Percentiles rank a stretch among this genome's conserved stretches.
Conservation (phyloP, 2,113 vertebrate species). For the Gymnorhina tibicen region DNA sequence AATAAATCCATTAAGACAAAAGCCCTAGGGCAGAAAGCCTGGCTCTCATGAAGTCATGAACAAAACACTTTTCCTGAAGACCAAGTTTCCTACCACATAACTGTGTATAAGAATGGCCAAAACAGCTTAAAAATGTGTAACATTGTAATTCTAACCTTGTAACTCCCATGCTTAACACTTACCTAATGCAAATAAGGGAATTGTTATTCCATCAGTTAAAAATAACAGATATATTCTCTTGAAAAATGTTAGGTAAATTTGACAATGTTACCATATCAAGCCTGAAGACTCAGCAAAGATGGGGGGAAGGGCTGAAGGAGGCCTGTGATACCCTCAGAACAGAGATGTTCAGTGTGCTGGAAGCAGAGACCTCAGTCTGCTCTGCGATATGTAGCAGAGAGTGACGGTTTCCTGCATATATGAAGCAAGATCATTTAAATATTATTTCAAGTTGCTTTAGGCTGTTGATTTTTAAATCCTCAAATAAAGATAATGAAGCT, state of each 20-base stretch:
- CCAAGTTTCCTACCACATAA: not conserved
- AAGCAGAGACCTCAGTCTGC: not conserved
- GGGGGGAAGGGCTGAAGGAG: not conserved
- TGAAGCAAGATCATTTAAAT: not conserved
- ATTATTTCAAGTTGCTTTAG: not conserved
- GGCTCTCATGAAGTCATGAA: fast-evolving
- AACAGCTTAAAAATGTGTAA: not conserved
- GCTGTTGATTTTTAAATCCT: not conserved
- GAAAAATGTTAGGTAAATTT: not conserved
- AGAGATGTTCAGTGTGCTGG: not conserved
- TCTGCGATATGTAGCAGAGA: not conserved
- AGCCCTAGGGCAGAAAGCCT: not conserved
- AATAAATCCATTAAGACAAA: conserved; percentile 14
- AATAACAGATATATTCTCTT: not conserved
- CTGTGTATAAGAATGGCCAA: fast-evolving
- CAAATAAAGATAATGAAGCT: not conserved
- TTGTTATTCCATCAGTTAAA: not conserved
- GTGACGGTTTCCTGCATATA: not conserved
- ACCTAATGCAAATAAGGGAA: not conserved
- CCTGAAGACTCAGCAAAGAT: not conserved
- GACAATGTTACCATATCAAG: not conserved
- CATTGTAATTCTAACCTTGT: not conserved
- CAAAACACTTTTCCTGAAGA: not conserved
- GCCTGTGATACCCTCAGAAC: not conserved
- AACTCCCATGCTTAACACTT: not conserved